A percentile compares a stretch with the other conserved stretches of the same genome.
phyloP scores from a whole-genome alignment of 2,797 vertebrate genomes.

The Pseudocheirus occidentalis region DNA sequence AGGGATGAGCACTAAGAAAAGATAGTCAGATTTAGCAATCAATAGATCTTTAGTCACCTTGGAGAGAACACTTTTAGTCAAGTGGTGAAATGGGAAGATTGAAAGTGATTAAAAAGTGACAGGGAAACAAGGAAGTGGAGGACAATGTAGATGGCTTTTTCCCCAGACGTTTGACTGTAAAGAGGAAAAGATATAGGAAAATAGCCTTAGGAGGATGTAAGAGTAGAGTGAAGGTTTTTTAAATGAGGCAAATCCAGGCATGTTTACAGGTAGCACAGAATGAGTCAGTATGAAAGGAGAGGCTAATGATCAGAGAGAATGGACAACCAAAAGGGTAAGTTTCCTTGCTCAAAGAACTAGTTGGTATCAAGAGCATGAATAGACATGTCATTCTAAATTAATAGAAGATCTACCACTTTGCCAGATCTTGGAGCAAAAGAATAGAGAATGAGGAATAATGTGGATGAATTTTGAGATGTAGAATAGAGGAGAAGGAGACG shows the following conservation, averaged over 20 bases:
- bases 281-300: background rate
- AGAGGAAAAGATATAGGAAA: background rate
- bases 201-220: background rate
- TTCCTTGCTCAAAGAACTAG: background rate
- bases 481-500: background rate
- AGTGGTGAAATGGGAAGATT: background rate
- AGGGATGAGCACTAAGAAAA: background rate
- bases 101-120: background rate
- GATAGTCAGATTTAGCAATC: background rate
- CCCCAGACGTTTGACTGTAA: background rate
- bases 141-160: background rate
- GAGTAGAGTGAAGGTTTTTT: background rate
- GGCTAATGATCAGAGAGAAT: background rate
- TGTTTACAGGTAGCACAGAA: no score
- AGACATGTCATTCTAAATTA: background rate
- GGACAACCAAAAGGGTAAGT: background rate
- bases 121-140: background rate
- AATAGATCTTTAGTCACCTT: background rate
- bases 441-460: background rate
- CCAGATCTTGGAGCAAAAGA: background rate
- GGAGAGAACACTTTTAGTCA: background rate
- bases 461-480: background rate
- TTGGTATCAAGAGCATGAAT: background rate
- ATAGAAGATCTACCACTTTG: background rate
- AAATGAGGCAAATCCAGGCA: background rate